Conservation (phyloP, 2,113 vertebrate species). For the Butorides virescens region DNA sequence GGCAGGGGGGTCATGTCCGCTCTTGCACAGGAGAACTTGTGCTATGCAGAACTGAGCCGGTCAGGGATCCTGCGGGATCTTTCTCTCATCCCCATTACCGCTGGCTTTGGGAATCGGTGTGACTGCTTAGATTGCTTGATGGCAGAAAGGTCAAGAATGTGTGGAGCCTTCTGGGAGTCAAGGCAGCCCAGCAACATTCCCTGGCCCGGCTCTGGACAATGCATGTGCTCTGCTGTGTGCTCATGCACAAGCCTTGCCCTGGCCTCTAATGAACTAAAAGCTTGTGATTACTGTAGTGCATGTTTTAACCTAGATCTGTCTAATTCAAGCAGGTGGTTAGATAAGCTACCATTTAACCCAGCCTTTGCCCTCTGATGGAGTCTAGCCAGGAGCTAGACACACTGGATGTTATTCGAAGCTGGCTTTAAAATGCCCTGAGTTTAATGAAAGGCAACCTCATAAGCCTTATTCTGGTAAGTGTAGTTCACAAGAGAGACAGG, state of each 20-base stretch:
- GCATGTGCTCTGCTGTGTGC: not conserved
- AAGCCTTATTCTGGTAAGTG: not conserved
- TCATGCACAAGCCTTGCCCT: not conserved
- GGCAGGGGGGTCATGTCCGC: fast-evolving
- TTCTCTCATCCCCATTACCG: not conserved
- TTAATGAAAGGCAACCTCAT: not conserved
- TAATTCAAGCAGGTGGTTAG: not conserved
- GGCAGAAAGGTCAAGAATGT: not conserved
- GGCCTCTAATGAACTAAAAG: not conserved
- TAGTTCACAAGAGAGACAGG: not conserved
- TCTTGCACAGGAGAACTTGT: not conserved
- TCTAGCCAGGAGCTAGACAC: not conserved
- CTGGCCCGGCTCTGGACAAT: not conserved
- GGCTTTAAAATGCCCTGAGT: not conserved
- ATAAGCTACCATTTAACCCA: not conserved
- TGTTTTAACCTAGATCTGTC: not conserved
- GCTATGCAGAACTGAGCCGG: not conserved
- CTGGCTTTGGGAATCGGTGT: not conserved
- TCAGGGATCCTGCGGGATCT: not conserved
- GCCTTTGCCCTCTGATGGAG: not conserved
- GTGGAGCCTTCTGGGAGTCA: not conserved
- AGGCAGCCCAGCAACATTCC: not conserved
- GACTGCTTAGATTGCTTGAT: not conserved
- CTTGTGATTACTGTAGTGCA: not conserved
- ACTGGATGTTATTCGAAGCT: not conserved